Evolutionary conservation across 1,140 invertebrate genomes (phyloP).

Genomic region (Cecropterus lyciades): DNA sequence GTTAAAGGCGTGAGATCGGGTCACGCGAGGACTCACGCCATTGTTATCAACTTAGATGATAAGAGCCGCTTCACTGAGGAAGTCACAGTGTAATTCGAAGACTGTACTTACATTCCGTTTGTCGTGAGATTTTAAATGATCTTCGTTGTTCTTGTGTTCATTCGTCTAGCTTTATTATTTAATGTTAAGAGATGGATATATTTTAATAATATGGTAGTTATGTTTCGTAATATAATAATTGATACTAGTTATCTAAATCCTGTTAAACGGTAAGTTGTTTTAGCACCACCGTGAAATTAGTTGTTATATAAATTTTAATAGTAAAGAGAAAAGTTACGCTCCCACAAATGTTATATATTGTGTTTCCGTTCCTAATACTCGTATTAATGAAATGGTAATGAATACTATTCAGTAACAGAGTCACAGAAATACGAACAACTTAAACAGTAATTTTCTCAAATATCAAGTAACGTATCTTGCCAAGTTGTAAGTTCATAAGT

Average conservation of each 20-base stretch:
- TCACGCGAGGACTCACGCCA: conserved; percentile 88
- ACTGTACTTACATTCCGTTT: conserved; percentile 65
- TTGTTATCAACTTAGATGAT: conserved; percentile 91
- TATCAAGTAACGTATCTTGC: conserved; percentile 25
- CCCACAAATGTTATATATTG: background rate
- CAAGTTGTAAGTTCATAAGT: background rate
- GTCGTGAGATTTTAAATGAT: conserved; percentile 14
- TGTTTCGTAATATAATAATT: background rate
- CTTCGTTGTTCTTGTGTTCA: conserved; percentile 25
- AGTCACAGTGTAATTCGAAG: conserved; percentile 88
- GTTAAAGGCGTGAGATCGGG: conserved; percentile 85
- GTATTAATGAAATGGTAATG: background rate
- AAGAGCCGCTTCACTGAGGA: conserved; percentile 92
- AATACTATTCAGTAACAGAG: conserved; percentile 3
- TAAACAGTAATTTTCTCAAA: conserved; percentile 11
- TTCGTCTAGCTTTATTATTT: conserved; percentile 24
- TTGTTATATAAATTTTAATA: background rate
- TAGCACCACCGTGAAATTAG: background rate
- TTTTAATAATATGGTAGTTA: conserved; percentile 1
- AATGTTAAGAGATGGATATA: conserved; percentile 3
- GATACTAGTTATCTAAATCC: background rate
- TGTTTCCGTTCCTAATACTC: background rate
- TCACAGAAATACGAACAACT: background rate
- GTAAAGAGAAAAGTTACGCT: background rate
- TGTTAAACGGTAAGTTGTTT: background rate